Base-by-base conservation (phyloP, 2,888 invertebrate genomes). In the Andrena minutula region DNA sequence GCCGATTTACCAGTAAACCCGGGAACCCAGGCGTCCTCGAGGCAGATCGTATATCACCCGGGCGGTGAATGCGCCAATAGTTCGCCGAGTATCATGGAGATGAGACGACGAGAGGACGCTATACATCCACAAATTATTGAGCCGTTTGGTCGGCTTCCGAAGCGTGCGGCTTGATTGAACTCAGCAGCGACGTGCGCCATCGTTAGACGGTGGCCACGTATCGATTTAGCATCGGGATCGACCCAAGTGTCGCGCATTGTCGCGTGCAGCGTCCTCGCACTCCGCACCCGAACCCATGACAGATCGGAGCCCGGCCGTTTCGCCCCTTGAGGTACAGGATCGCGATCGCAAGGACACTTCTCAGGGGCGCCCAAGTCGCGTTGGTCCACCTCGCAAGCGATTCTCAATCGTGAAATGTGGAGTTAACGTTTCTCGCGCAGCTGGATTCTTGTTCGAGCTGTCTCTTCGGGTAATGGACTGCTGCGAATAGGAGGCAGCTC, bases 61-160 rank as follows among this genome's bases (percentile, higher is more conserved):
- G n/a, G 32, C 60, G 32, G 3, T 75, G 83, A 77, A 74, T 82
- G 77, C 76, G 64, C 61, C 66, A 49, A 77, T 82, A 74, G 73
- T 61, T 71, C 70, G 41, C 56, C 61, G 71, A 77, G 63, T 77
- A 77, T 78, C 83, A 65, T 23, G 68, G 61, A 51, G 81, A 81
- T 79, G 83, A 81, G 81, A 63, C 63, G 69, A 32, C n/a, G 41
- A 69, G 65, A 8, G 56, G 28, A 12, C 30, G 49, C 56, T 72
- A 60, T 71, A 68, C 61, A 72, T 76, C 51, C 63, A 66, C 68
- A 65, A 85, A 87, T 82, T 87, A 86, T 85, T 76, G 82, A 82
- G 69, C 80, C 77, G 76, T 69, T 80, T 66, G 72, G 68, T 61
- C 30, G 70, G 74, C 66, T 75, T 69, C 73, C 68, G 41, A 69